Conservation (phyloP, 92 coral and sea anemone species). For the Bergia sp. region DNA sequence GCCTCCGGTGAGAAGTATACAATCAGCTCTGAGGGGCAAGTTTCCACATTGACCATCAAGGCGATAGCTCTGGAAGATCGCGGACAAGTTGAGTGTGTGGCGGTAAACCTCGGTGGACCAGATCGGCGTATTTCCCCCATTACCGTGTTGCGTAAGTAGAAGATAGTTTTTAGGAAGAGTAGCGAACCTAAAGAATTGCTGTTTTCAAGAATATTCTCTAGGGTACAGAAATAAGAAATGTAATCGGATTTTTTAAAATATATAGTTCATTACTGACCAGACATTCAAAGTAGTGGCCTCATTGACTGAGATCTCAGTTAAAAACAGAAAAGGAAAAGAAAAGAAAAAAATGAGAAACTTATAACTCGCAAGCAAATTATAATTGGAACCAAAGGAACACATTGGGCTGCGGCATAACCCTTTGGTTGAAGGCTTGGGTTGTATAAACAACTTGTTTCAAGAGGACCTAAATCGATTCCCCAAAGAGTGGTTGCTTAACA, state of each 20-base stretch:
- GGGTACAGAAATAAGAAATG: neutral
- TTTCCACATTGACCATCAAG: slow-evolving; percentile 53
- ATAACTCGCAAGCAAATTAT: too few species aligned
- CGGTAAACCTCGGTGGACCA: slow-evolving; percentile 75
- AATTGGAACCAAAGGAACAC: too few species aligned
- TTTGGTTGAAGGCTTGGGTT: too few species aligned
- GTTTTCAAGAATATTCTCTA: neutral
- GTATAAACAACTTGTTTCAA: too few species aligned
- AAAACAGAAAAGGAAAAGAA: too few species aligned
- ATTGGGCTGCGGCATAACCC: too few species aligned
- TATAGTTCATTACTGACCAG: too few species aligned
- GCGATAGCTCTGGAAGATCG: slow-evolving; percentile 55
- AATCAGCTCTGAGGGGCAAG: slow-evolving; percentile 32
- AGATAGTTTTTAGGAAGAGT: neutral
- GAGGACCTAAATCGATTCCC: too few species aligned
- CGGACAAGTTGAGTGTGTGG: slow-evolving; percentile 76
- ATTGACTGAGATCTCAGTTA: too few species aligned
- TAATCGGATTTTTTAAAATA: neutral
- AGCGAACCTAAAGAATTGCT: neutral
- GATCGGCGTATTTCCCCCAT: slow-evolving; percentile 67
- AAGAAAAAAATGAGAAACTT: too few species aligned
- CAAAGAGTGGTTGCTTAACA: too few species aligned
- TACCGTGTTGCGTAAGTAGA: slow-evolving; percentile 66
- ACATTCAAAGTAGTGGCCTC: too few species aligned
- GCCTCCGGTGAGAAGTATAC: slow-evolving; percentile 54